Evolutionary conservation across 1,140 invertebrate species (phyloP).

Genomic region (Caerostris extrusa): DNA sequence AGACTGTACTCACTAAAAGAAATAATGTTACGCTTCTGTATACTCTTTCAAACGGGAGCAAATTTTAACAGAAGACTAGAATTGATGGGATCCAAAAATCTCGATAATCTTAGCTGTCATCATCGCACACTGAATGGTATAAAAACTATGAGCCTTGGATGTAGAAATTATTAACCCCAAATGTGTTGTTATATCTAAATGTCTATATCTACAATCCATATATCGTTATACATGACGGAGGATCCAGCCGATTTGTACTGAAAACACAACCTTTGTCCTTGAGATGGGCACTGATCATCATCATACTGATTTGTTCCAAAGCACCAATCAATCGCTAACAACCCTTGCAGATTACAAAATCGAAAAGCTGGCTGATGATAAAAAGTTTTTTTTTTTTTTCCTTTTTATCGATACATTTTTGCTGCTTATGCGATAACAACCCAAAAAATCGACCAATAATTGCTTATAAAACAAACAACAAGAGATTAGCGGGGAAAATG

Average conservation of each 20-base stretch:
- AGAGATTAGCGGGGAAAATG: constrained; percentile 39
- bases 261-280: not conserved
- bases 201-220: not conserved
- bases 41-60: too few species aligned
- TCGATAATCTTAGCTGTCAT: too few species aligned
- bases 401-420: not conserved
- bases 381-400: not conserved
- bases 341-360: not conserved
- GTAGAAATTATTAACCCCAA: too few species aligned
- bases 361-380: not conserved
- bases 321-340: not conserved
- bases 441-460: constrained; percentile 24
- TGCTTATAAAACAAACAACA: constrained; percentile 30
- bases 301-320: not conserved
- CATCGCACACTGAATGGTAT: too few species aligned
- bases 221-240: not conserved
- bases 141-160: too few species aligned
- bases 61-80: too few species aligned
- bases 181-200: too few species aligned
- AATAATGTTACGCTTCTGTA: too few species aligned
- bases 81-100: too few species aligned
- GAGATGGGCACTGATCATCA: not conserved
- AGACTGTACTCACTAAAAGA: too few species aligned
- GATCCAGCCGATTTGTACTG: not conserved
- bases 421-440: not conserved